Percentiles rank a stretch among this genome's conserved stretches.
Conservation (phyloP, 2,113 vertebrate species). For the Cyprinodon tularosa region DNA sequence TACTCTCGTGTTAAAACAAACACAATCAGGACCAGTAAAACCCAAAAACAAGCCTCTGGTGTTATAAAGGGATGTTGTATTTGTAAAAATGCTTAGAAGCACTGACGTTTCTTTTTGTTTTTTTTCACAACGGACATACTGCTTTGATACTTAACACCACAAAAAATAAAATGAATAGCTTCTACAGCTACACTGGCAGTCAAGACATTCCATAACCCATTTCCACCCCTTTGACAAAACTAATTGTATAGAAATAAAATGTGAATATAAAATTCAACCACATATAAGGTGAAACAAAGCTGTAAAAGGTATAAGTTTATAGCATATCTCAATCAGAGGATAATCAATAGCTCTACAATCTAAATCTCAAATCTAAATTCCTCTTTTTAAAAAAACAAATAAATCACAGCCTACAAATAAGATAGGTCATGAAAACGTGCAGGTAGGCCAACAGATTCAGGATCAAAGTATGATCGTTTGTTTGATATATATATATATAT, state of each 20-base stretch:
- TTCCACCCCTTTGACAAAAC: conserved; percentile 15
- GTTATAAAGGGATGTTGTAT: neutral
- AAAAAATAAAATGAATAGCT: neutral
- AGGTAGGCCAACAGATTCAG: no score
- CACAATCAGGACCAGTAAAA: neutral
- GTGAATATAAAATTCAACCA: conserved; percentile 12
- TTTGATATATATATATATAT: no score
- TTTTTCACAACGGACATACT: neutral
- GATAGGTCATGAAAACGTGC: no score
- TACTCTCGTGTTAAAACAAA: neutral
- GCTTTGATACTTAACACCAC: neutral
- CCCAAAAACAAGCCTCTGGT: neutral
- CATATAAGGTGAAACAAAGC: conserved; percentile 1
- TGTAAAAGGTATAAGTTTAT: neutral
- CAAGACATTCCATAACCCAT: neutral
- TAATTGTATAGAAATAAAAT: conserved; percentile 3
- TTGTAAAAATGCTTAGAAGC: neutral
- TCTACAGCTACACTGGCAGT: neutral
- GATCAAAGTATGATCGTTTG: no score
- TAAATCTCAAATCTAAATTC: no score
- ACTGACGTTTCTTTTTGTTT: neutral
- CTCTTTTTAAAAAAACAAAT: no score
- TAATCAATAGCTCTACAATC: neutral
- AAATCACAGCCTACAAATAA: no score
- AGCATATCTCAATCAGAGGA: neutral